phyloP scores from a whole-genome alignment of 2,888 invertebrate species.

The Lasioglossum villosulum region DNA sequence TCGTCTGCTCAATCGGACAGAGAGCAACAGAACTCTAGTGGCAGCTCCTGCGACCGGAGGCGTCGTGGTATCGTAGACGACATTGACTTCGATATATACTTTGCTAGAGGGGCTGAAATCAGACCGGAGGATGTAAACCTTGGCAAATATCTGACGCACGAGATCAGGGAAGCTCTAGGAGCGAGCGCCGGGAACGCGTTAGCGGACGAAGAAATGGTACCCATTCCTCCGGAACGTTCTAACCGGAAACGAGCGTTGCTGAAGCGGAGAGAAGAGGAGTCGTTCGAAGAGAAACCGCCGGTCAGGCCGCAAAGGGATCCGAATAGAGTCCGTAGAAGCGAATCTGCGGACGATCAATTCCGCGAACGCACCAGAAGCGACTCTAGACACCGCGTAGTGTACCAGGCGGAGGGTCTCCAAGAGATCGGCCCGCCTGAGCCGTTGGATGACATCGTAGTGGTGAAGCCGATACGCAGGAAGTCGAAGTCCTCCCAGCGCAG shows the following conservation, averaged over 20 bases:
- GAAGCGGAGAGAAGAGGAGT: constrained; percentile 77
- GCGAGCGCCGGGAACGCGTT: constrained; percentile 88
- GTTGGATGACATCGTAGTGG: constrained; percentile 80
- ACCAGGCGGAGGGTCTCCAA: constrained; percentile 74
- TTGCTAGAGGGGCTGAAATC: constrained; percentile 92
- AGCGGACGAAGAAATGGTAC: constrained; percentile 84
- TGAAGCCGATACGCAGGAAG: constrained; percentile 81
- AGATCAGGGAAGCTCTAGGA: constrained; percentile 92
- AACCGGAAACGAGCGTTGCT: constrained; percentile 75
- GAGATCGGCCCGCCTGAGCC: constrained; percentile 71
- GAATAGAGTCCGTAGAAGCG: constrained; percentile 69
- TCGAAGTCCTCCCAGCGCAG: constrained; percentile 79
- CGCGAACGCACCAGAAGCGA: constrained; percentile 67
- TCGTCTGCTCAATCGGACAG: constrained; percentile 83
- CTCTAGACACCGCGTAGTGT: constrained; percentile 78
- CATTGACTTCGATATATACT: constrained; percentile 95
- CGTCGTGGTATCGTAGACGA: constrained; percentile 91
- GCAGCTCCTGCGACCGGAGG: constrained; percentile 86
- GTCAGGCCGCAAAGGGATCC: constrained; percentile 85
- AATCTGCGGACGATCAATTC: constrained; percentile 68
- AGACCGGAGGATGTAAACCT: constrained; percentile 93
- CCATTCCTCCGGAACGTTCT: constrained; percentile 77
- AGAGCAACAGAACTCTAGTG: constrained; percentile 87
- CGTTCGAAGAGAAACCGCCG: constrained; percentile 81
- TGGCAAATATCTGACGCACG: constrained; percentile 91